Evolutionary conservation across 2,888 invertebrate species (phyloP).

Genomic region (Vandiemenella viatica): DNA sequence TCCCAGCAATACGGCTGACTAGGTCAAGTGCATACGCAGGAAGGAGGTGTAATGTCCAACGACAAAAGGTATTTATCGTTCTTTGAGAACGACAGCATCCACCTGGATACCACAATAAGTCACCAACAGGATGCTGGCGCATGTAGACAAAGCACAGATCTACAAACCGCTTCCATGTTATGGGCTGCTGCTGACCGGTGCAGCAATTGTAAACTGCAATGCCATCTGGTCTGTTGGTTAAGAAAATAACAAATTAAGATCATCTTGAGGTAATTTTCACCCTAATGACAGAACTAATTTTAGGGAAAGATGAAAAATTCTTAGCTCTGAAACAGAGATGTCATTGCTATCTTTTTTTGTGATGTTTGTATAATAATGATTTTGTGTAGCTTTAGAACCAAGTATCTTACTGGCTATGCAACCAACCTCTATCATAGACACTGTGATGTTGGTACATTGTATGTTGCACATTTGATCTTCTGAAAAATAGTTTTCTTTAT

Average conservation of each 20-base stretch:
- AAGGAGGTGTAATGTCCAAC: conserved; percentile 35
- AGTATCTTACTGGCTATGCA: too few species aligned
- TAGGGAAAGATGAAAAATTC: too few species aligned
- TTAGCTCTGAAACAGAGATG: too few species aligned
- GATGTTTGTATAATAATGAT: too few species aligned
- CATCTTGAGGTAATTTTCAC: too few species aligned
- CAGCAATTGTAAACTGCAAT: conserved; percentile 39
- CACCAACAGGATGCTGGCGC: conserved; percentile 30
- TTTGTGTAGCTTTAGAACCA: too few species aligned
- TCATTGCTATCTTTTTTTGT: too few species aligned
- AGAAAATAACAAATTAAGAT: background rate
- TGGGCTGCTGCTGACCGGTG: conserved; percentile 35
- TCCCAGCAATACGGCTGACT: conserved; percentile 31
- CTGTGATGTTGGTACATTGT: too few species aligned
- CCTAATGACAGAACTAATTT: too few species aligned
- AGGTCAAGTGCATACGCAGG: conserved; percentile 38
- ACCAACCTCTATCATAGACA: too few species aligned
- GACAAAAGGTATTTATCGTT: conserved; percentile 31
- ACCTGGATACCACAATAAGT: conserved; percentile 33
- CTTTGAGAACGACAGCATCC: conserved; percentile 25
- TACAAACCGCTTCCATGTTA: conserved; percentile 37
- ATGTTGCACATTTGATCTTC: too few species aligned
- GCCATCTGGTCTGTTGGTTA: conserved; percentile 20
- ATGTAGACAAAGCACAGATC: conserved; percentile 25
- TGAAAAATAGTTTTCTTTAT: too few species aligned